Conservation (phyloP, 1,140 invertebrate species). For the Lepidurus apus region DNA sequence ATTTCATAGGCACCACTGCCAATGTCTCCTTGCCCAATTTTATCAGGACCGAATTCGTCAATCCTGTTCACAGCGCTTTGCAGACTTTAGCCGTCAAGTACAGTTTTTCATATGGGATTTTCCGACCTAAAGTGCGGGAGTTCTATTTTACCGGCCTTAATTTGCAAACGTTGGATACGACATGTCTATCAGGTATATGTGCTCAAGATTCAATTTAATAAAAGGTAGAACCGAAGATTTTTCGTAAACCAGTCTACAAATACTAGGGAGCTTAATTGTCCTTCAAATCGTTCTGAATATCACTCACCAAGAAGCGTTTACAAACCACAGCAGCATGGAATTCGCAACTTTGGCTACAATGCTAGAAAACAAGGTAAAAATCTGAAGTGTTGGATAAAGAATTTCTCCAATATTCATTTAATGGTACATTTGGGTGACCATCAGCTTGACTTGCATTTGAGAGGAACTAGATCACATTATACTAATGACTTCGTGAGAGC, state of each 20-base stretch:
- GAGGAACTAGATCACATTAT: neutral
- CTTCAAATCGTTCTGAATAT: too few relatives aligned
- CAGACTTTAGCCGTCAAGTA: neutral
- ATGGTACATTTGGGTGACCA: neutral
- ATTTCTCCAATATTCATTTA: too few relatives aligned
- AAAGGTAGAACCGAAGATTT: too few relatives aligned
- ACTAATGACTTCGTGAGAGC: neutral
- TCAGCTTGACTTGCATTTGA: neutral
- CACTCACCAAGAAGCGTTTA: too few relatives aligned
- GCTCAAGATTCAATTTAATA: neutral
- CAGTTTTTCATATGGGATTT: slow-evolving; percentile 4
- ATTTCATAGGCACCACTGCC: too few relatives aligned
- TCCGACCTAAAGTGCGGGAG: neutral
- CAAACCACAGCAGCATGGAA: neutral
- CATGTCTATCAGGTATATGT: neutral
- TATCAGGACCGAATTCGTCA: neutral
- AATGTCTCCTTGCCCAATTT: neutral
- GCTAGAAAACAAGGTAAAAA: neutral
- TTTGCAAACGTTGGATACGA: neutral
- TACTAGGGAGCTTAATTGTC: too few relatives aligned
- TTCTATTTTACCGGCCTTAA: neutral
- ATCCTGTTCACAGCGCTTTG: neutral
- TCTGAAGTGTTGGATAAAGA: too few relatives aligned
- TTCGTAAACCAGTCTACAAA: too few relatives aligned
- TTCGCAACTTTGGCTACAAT: neutral